Base-by-base conservation (phyloP, 2,797 vertebrate species). In the Poeciliopsis gracilis region DNA sequence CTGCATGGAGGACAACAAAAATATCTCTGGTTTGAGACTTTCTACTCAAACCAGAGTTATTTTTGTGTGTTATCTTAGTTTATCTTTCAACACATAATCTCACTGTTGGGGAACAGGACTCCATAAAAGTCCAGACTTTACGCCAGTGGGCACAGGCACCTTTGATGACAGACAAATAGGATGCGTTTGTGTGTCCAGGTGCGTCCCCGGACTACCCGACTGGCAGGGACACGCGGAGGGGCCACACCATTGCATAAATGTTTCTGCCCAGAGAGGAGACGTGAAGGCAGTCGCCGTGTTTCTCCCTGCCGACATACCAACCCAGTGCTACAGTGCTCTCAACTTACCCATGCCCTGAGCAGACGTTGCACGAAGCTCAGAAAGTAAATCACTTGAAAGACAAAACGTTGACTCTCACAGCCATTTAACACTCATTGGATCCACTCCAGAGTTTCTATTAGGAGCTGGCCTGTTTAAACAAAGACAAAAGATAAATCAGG, bases 191-290 rank as follows among this genome's bases (percentile, higher is more conserved):
- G 70, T 45, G 45, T 38, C 70, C 76, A 78, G 81, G 90, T 84
- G 88, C 88, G 80, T 84, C 49, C 28, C 38, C 3, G 0, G 0
- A 0, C 72, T 72, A 76, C 86, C 82, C 5, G 75, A 72, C 88
- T 83, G 78, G 55, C 88, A 79, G 67, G 79, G 72, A 11, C 71
- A 45, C 80, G 83, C 3, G 11, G 90, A 90, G 84, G 82, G 87
- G 46, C 66, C 80, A 73, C 87, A 82, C 75, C 73, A 43, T 61
- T 57, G 77, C 87, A 87, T 73, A 74, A 91, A 88, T 70, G 41
- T 70, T 70, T 28, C 82, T 43, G 8, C 43, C 45, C 46, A 1
- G 79, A 51, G 61, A 51, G 18, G 75, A 61, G 5, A 18, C 13
- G 13, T 16, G 41, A 16, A 28, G 67, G 13, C 41, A 41, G 67